Evolutionary conservation across 2,797 vertebrate species (phyloP).

Genomic region (Sebastiscus albofasciatus): DNA sequence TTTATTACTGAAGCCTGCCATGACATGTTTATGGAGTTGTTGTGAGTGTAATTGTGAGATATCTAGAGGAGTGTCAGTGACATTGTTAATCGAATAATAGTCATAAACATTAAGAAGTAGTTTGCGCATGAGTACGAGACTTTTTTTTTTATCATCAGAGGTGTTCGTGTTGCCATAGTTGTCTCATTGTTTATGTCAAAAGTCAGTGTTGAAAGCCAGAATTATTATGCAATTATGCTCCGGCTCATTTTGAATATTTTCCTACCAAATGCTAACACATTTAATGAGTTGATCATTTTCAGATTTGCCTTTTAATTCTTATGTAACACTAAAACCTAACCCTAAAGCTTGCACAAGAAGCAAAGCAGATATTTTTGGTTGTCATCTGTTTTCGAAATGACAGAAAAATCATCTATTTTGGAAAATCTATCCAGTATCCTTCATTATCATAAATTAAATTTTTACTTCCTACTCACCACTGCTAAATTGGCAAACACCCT

Average conservation of each 20-base stretch:
- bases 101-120: neutral
- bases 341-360: neutral
- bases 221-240: neutral
- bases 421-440: neutral
- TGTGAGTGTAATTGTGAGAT: neutral
- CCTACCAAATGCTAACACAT: neutral
- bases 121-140: neutral
- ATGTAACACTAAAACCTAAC: neutral
- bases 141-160: neutral
- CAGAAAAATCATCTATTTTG: slow-evolving; percentile 2
- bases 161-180: neutral
- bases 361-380: neutral
- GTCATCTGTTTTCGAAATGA: neutral
- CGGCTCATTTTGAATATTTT: neutral
- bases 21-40: slow-evolving; percentile 12
- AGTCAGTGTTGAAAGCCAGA: neutral
- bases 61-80: neutral
- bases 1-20: neutral
- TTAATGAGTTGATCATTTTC: neutral
- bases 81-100: neutral
- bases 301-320: neutral
- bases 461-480: slow-evolving; percentile 12
- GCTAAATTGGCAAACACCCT: slow-evolving; percentile 26
- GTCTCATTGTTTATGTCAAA: neutral
- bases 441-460: slow-evolving; percentile 22